Evolutionary conservation across 2,113 vertebrate species (phyloP).

Genomic region (Pelobates fuscus): DNA sequence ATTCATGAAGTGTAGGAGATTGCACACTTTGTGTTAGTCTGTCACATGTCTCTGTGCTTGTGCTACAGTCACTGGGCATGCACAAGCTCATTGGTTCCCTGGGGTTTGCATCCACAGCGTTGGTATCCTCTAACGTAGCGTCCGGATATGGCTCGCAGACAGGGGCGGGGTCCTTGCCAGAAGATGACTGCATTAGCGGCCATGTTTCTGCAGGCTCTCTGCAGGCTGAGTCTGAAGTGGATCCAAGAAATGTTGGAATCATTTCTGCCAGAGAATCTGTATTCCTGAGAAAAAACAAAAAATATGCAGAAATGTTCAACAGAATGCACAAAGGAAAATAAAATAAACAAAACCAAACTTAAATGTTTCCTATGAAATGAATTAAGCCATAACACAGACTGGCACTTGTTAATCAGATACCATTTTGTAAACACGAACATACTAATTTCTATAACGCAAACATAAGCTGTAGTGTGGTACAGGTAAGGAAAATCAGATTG

Average conservation of each 20-base stretch:
- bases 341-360: too few species aligned
- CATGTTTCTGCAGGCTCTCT: conserved; percentile 70
- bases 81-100: conserved; percentile 54
- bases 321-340: background rate
- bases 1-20: conserved; percentile 13
- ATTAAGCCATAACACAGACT: too few species aligned
- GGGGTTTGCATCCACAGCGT: conserved; percentile 54
- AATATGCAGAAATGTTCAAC: background rate
- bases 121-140: conserved; percentile 57
- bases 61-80: conserved; percentile 53
- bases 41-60: conserved; percentile 48
- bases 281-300: conserved; percentile 59
- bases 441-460: too few species aligned
- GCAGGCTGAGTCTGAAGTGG: conserved; percentile 62
- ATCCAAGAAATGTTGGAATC: conserved; percentile 67
- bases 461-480: too few species aligned
- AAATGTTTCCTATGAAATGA: too few species aligned
- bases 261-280: conserved; percentile 66
- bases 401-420: too few species aligned
- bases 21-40: conserved; percentile 12
- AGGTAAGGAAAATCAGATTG: too few species aligned
- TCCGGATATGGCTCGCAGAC: conserved; percentile 65
- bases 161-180: conserved; percentile 61
- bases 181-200: conserved; percentile 71
- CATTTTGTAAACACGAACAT: too few species aligned